These are phyloP conservation scores for Trichopria drosophilae DNA, from an alignment of 2,888 invertebrate genomes.

Conservation along the genomic window DNA sequence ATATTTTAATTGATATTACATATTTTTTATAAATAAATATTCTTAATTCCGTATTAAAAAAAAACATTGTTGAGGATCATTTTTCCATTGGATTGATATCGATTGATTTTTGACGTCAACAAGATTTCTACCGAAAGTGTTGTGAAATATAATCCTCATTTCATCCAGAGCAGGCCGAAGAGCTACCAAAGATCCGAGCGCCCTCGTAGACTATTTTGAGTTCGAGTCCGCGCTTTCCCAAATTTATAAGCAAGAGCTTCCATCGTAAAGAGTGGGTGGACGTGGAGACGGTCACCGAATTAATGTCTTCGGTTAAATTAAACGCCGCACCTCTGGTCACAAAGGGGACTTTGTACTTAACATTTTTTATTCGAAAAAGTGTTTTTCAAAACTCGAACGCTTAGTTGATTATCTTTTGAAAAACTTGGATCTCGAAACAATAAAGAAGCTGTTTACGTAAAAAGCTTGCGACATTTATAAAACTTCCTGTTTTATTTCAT, in stretches of 20 bases:
- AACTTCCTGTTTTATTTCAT: no score
- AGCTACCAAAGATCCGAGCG: conserved; percentile 27
- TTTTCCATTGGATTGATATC: no score
- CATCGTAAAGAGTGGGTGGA: conserved; percentile 42
- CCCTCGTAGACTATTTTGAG: conserved; percentile 53
- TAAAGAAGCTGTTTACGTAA: no score
- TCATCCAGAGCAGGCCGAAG: conserved; percentile 30
- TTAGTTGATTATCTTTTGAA: no score
- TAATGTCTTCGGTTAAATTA: conserved; percentile 50
- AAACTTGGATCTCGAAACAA: no score
- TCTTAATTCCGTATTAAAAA: no score
- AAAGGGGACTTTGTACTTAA: conserved; percentile 20
- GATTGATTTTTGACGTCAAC: no score
- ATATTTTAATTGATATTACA: no score
- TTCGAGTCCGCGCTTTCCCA: conserved; percentile 49
- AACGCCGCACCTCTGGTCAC: conserved; percentile 40
- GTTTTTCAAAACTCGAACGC: neutral
- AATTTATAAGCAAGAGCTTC: conserved; percentile 53
- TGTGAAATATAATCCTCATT: conserved; percentile 48
- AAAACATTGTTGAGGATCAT: no score
- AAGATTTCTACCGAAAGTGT: no score
- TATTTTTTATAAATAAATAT: no score
- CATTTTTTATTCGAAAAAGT: conserved; percentile 2
- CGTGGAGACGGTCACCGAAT: conserved; percentile 44
- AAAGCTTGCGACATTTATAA: no score